Evolutionary conservation across 2,797 vertebrate genomes (phyloP).

Genomic region (Emys orbicularis): DNA sequence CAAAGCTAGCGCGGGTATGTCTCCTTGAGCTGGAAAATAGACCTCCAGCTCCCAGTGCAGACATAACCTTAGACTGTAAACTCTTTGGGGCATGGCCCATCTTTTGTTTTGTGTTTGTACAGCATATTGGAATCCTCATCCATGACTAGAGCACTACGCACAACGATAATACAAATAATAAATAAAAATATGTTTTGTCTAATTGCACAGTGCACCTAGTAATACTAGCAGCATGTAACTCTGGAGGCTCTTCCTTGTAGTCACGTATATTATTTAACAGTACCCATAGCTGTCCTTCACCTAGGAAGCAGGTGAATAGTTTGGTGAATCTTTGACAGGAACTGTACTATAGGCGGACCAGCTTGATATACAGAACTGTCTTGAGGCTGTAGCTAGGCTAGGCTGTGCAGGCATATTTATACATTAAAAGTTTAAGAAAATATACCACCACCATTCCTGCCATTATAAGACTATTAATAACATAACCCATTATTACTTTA

Average conservation of each 20-base stretch:
- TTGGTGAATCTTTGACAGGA: background rate
- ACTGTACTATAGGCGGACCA: background rate
- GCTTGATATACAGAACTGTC: background rate
- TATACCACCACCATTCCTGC: background rate
- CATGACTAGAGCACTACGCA: background rate
- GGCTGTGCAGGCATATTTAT: background rate
- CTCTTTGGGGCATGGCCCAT: background rate
- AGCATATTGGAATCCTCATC: rapidly evolving
- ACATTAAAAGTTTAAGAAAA: background rate
- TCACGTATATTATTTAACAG: background rate
- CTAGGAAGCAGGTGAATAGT: background rate
- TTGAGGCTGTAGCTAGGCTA: background rate
- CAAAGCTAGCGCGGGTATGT: background rate
- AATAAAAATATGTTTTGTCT: background rate
- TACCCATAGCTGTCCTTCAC: rapidly evolving
- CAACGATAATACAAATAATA: background rate
- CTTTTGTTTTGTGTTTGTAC: background rate
- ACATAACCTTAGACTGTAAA: background rate
- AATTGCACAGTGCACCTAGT: background rate
- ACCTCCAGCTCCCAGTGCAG: background rate
- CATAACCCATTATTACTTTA: background rate
- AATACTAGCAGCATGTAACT: background rate
- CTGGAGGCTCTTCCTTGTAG: background rate
- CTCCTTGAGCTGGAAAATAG: background rate
- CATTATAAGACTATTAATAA: background rate